These are phyloP conservation scores for Thelaira solivaga DNA, from an alignment of 2,888 invertebrate genomes.

Conservation along the genomic window DNA sequence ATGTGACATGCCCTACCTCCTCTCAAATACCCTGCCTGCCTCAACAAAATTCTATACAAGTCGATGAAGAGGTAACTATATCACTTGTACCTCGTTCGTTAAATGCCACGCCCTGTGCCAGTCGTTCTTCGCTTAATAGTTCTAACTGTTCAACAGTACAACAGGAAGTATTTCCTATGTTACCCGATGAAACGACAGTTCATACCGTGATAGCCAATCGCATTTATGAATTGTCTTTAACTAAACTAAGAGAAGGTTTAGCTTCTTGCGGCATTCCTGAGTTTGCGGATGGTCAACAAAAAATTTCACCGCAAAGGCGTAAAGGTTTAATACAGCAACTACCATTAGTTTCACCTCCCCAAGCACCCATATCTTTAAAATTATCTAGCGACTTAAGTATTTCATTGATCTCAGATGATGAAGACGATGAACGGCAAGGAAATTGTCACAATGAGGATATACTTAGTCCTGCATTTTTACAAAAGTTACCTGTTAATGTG, in stretches of 20 bases:
- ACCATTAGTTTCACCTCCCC: constrained; percentile 68
- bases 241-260: constrained; percentile 74
- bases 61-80: constrained; percentile 72
- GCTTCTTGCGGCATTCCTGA: constrained; percentile 73
- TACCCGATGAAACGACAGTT: constrained; percentile 74
- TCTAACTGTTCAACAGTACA: not conserved
- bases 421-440: constrained; percentile 66
- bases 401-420: constrained; percentile 75
- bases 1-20: constrained; percentile 37
- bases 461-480: constrained; percentile 68
- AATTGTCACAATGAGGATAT: constrained; percentile 62
- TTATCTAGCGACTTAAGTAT: constrained; percentile 74
- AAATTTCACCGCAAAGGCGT: constrained; percentile 65
- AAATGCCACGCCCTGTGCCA: constrained; percentile 61
- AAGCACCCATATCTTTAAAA: constrained; percentile 71
- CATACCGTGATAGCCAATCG: constrained; percentile 75
- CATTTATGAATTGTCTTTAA: constrained; percentile 73
- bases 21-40: constrained; percentile 48
- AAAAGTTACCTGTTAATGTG: constrained; percentile 65
- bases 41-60: constrained; percentile 62
- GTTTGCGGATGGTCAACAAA: constrained; percentile 66
- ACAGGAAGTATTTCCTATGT: constrained; percentile 65
- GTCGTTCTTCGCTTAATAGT: constrained; percentile 13
- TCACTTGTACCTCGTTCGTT: constrained; percentile 71
- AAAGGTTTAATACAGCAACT: constrained; percentile 60